Conservation (phyloP, 1,140 invertebrate genomes). For the Nixonia krombeini region DNA sequence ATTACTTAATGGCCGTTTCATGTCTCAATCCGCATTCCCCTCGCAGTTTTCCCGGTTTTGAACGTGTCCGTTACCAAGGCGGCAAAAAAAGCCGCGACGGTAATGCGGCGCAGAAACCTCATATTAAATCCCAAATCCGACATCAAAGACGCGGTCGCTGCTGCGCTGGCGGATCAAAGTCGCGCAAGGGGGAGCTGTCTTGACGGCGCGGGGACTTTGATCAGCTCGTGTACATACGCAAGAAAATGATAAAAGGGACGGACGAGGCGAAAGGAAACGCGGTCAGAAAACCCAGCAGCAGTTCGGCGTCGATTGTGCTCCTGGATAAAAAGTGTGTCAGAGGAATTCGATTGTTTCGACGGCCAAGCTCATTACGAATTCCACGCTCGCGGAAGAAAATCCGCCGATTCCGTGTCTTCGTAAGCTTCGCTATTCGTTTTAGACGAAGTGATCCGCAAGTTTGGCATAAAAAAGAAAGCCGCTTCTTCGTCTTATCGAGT, state of each 20-base stretch:
- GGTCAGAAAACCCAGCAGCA: too few relatives aligned
- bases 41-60: slow-evolving; percentile 11
- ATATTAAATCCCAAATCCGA: slow-evolving; percentile 40
- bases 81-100: slow-evolving; percentile 23
- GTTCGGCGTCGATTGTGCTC: too few relatives aligned
- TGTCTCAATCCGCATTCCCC: slow-evolving; percentile 14
- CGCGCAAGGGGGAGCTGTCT: slow-evolving; percentile 32
- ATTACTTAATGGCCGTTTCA: neutral
- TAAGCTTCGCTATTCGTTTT: too few relatives aligned
- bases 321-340: neutral
- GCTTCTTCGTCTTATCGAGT: slow-evolving; percentile 19
- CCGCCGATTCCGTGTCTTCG: too few relatives aligned
- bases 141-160: slow-evolving; percentile 35
- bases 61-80: slow-evolving; percentile 25
- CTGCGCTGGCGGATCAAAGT: slow-evolving; percentile 44
- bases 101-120: slow-evolving; percentile 34
- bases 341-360: too few relatives aligned
- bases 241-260: slow-evolving; percentile 45
- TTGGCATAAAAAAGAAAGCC: slow-evolving; percentile 34
- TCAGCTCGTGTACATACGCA: slow-evolving; percentile 42
- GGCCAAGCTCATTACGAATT: neutral
- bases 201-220: slow-evolving; percentile 35
- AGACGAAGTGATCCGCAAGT: too few relatives aligned
- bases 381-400: neutral
- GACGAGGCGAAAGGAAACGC: too few relatives aligned